These are phyloP conservation scores for Eupithecia centaureata DNA, from an alignment of 2,888 invertebrate genomes.

Conservation along the genomic window DNA sequence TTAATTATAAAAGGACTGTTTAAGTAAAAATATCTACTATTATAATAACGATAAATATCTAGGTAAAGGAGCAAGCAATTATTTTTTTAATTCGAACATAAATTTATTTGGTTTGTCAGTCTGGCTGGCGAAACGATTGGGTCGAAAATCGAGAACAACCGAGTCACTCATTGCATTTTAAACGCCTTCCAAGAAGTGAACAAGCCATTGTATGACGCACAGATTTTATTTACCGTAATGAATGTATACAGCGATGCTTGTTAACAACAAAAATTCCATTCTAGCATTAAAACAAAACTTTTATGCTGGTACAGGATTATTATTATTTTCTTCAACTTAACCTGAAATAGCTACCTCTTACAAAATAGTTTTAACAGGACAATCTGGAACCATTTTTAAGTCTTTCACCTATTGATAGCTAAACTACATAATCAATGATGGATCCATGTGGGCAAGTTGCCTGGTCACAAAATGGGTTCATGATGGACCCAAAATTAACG, in stretches of 20 bases:
- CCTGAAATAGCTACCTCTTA: not conserved
- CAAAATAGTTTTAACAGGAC: too few relatives aligned
- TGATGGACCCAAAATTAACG: conserved; percentile 24
- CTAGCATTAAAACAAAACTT: too few relatives aligned
- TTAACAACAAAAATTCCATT: conserved; percentile 22
- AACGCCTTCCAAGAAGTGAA: conserved; percentile 42
- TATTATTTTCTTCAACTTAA: not conserved
- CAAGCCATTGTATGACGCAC: conserved; percentile 39
- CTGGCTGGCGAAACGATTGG: conserved; percentile 7
- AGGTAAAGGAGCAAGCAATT: not conserved
- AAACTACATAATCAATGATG: too few relatives aligned
- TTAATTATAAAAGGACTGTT: not conserved
- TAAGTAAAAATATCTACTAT: too few relatives aligned
- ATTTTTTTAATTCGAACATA: not conserved
- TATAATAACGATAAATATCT: not conserved
- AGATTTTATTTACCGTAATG: conserved; percentile 42
- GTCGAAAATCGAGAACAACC: conserved; percentile 30
- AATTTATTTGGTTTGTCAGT: not conserved
- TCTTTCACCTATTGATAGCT: too few relatives aligned
- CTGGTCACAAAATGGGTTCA: conserved; percentile 22
- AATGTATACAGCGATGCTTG: conserved; percentile 35
- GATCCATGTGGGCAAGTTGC: too few relatives aligned
- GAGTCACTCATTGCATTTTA: conserved; percentile 34
- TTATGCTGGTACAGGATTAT: too few relatives aligned
- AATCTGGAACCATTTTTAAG: too few relatives aligned